Evolutionary conservation across 2,113 vertebrate genomes (phyloP).

Genomic region (Salvelinus namaycush): DNA sequence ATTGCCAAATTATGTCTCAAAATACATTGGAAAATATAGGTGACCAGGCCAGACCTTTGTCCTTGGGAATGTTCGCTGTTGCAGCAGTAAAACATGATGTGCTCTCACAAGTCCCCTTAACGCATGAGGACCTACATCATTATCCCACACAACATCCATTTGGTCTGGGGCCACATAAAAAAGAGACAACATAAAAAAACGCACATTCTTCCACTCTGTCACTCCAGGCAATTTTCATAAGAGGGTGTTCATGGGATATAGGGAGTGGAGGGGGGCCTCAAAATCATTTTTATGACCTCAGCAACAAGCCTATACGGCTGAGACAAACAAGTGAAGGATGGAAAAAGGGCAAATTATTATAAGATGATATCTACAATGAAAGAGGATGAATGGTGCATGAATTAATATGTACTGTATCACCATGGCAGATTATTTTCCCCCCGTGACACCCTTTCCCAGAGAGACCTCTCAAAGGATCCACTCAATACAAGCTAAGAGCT

Average conservation of each 20-base stretch:
- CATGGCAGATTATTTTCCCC: not conserved
- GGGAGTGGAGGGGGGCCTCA: not conserved
- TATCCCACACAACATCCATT: not conserved
- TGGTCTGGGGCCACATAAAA: not conserved
- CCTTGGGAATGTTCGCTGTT: not conserved
- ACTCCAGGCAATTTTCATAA: slow-evolving; percentile 12
- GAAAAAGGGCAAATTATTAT: slow-evolving; percentile 12
- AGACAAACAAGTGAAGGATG: slow-evolving; percentile 10
- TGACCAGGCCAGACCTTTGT: not conserved
- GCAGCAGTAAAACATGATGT: slow-evolving; percentile 4
- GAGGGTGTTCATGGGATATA: slow-evolving; percentile 8
- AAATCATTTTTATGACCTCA: not conserved
- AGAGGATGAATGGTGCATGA: slow-evolving; percentile 6
- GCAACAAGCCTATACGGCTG: not conserved
- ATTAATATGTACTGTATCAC: slow-evolving; percentile 11
- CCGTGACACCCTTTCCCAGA: not conserved
- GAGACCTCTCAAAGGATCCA: not conserved
- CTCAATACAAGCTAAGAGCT: slow-evolving; percentile 10
- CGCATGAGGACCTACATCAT: slow-evolving; percentile 1
- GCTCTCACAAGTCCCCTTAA: not conserved
- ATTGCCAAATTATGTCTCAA: not conserved
- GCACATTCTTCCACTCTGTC: slow-evolving; percentile 3
- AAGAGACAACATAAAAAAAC: not conserved
- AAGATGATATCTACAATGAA: not conserved
- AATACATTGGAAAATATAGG: not conserved